These are phyloP conservation scores for Apamea crenata DNA, from an alignment of 2,888 invertebrate genomes.

Conservation along the genomic window DNA sequence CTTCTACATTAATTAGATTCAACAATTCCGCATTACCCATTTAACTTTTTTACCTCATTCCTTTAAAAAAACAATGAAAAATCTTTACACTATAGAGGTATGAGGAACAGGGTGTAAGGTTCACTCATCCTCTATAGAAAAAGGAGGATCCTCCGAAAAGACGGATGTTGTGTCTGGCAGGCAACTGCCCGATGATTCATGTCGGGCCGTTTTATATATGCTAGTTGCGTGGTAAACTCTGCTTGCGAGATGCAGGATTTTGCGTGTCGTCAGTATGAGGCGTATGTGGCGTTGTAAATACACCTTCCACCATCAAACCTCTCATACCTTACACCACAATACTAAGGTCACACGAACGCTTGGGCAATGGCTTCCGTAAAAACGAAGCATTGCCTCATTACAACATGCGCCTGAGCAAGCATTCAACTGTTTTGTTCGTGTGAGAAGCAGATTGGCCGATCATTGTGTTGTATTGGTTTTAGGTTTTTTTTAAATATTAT, in stretches of 20 bases:
- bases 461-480: constrained; percentile 50
- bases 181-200: too few species aligned
- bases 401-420: constrained; percentile 67
- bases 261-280: too few species aligned
- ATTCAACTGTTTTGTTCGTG: constrained; percentile 60
- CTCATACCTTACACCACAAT: constrained; percentile 66
- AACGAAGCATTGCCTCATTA: constrained; percentile 81
- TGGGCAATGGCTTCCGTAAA: constrained; percentile 85
- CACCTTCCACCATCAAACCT: constrained; percentile 12
- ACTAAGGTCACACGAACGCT: constrained; percentile 81
- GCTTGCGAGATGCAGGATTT: too few species aligned
- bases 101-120: too few species aligned
- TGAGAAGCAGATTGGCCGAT: constrained; percentile 56
- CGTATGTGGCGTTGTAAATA: too few species aligned
- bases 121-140: too few species aligned
- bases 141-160: too few species aligned
- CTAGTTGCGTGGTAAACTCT: too few species aligned
- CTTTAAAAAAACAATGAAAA: constrained; percentile 3
- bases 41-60: too few species aligned
- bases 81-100: not conserved
- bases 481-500: not conserved
- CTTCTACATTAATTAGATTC: not conserved
- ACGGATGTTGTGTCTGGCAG: too few species aligned
- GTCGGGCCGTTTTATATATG: too few species aligned
- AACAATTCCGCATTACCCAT: too few species aligned